Evolutionary conservation across 2,797 vertebrate species (phyloP), one percentile per base, ranked within the genome.

Genomic region (Coreius guichenoti): DNA sequence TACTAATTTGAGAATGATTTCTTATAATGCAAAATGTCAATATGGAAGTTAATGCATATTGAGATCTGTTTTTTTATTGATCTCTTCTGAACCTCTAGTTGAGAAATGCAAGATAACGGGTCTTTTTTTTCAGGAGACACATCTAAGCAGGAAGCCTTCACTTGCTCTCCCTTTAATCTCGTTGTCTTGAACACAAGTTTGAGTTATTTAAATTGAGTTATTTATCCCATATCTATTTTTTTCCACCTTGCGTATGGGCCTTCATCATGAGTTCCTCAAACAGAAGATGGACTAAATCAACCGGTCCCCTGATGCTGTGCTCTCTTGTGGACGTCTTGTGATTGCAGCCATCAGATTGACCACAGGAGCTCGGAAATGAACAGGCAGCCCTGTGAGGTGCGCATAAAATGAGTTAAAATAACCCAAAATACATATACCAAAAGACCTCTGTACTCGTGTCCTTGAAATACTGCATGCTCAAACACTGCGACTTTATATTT

Each of bases 401-500:
- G 1, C 63, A 43, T 26, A 54, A 58, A 58, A 47, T 17, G 21
- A 82, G 8, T 31, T 61, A 2, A 65, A 49, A 82, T 65, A 82
- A 65, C 56, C 58, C 17, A 61, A 39, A 29, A 58, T 81, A 58
- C 39, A 21, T 58, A 14, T 43, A 63, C 12, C 56, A 74, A 63
- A 74, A 65, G 29, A 51, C 56, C 8, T 36, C 56, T 82, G 70
- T 65, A 6, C 56, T 63, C 19, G 23, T 33, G 69, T n/a, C 39
- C 69, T 61, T 63, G 13, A 74, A 73, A 73, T 73, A 45, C 68
- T 47, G 31, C n/a, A 6, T 23, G 36, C 36, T 16, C 54, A 45
- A 23, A 61, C 54, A 74, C 56, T n/a, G 21, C 33, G 29, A 16
- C 43, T 31, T 73, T 63, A 31, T 33, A 82, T 82, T 74, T 82